phyloP scores from a whole-genome alignment of 2,888 invertebrate genomes.

The Caenorhabditis drosophilae region DNA sequence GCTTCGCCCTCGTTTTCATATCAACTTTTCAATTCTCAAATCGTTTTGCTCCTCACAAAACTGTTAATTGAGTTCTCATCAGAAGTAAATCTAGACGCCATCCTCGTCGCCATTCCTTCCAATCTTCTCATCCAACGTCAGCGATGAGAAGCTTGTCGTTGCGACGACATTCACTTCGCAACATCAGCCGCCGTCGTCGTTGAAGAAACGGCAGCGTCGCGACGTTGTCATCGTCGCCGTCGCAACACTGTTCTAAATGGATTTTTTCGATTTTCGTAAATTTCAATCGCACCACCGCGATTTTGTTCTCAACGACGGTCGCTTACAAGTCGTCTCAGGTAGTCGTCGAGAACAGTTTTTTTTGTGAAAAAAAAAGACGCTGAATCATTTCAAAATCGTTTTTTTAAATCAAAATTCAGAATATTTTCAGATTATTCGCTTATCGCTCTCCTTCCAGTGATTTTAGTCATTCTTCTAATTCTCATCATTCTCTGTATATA shows the following conservation, averaged over 20 bases:
- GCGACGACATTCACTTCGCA: too few relatives aligned
- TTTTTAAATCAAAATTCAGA: neutral
- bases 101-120: too few relatives aligned
- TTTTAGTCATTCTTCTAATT: conserved; percentile 41
- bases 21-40: too few relatives aligned
- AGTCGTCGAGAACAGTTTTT: neutral
- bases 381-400: neutral
- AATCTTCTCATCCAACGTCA: conserved; percentile 6
- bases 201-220: too few relatives aligned
- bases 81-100: too few relatives aligned
- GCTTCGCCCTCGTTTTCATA: too few relatives aligned
- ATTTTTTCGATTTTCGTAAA: conserved; percentile 38
- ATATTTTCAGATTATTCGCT: conserved; percentile 48
- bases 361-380: conserved; percentile 5
- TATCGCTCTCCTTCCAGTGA: conserved; percentile 49
- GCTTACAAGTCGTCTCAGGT: conserved; percentile 38
- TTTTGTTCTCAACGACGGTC: conserved; percentile 27
- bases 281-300: conserved; percentile 32
- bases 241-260: too few relatives aligned
- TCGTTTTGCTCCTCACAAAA: too few relatives aligned
- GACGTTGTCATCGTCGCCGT: conserved; percentile 11
- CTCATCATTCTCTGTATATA: conserved; percentile 41
- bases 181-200: too few relatives aligned
- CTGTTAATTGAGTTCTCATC: too few relatives aligned
- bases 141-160: too few relatives aligned